Evolutionary conservation across 2,888 invertebrate species (phyloP), one percentile per base, ranked within the genome.

Genomic region (Stegophylla sp.): DNA sequence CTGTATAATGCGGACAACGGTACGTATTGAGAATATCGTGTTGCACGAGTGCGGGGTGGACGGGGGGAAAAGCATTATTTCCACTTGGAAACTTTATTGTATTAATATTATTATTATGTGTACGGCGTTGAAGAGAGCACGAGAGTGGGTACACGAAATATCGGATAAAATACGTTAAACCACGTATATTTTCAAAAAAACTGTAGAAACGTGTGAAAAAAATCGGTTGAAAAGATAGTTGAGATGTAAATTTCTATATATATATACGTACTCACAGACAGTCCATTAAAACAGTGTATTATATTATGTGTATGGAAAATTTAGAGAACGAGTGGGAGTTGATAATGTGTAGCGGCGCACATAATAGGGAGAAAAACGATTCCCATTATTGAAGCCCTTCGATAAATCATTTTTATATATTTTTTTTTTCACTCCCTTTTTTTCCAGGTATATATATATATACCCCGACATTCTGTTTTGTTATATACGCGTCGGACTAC

Each of bases 351-450:
- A 66, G 15, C 26, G n/a, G 12, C 23, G 7, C 15, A 15, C 0
- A 34, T 69, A 69, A 79, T 45, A 48, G 48, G 71, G 61, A 79
- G 71, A 61, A 79, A 79, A 79, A 79, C 79, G 79, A 71, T 79
- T 77, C 59, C 48, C 67, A 69, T 59, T 77, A 79, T 71, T 15
- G 61, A 45, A 3, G 13, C n/a, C 13, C 45, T 59, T 48, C 69
- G 61, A 71, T 79, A 79, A 79, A 79, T 79, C 79, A 71, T 72
- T 41, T 76, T n/a, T n/a, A n/a, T n/a, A n/a, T n/a, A n/a, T n/a
- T n/a, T n/a, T n/a, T n/a, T 66, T 69, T 67, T 56, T 10, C n/a
- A 20, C 48, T 67, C 69, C 66, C 76, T 48, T 61, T 51, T 61
- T 51, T 71, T 79, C 71, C 77, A 61, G 59, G 77, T 79, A 75